Conservation (phyloP, 2,797 vertebrate species). For the Synaphobranchus kaupii region DNA sequence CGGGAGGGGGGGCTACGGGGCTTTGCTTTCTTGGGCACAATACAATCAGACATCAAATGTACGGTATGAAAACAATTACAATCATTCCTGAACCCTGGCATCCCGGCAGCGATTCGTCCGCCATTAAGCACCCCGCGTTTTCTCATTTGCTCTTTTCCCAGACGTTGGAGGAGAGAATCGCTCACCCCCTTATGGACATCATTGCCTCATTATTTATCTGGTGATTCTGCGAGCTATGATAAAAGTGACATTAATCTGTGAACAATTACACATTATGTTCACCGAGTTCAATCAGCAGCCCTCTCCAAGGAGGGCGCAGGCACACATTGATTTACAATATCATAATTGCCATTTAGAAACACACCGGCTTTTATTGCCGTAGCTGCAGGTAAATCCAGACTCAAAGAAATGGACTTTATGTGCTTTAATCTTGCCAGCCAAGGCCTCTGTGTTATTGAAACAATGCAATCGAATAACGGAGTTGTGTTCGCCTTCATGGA, state of each 20-base stretch:
- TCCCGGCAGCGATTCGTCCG: background rate
- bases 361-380: constrained; percentile 56
- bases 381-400: constrained; percentile 64
- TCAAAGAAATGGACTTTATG: constrained; percentile 53
- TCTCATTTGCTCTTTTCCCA: constrained; percentile 22
- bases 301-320: constrained; percentile 60
- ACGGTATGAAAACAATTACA: constrained; percentile 10
- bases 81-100: constrained; percentile 18
- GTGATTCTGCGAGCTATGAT: constrained; percentile 61
- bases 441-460: constrained; percentile 5
- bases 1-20: background rate
- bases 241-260: constrained; percentile 61
- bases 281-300: constrained; percentile 70
- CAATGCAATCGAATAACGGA: background rate
- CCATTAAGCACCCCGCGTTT: constrained; percentile 12
- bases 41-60: constrained; percentile 28
- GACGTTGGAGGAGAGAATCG: constrained; percentile 52
- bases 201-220: constrained; percentile 62
- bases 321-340: constrained; percentile 65
- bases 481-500: background rate
- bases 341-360: constrained; percentile 67
- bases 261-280: constrained; percentile 70
- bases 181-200: constrained; percentile 50
- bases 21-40: background rate
- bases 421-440: constrained; percentile 15